Evolutionary conservation across 2,888 invertebrate genomes (phyloP).

Genomic region (Papilio gigon): DNA sequence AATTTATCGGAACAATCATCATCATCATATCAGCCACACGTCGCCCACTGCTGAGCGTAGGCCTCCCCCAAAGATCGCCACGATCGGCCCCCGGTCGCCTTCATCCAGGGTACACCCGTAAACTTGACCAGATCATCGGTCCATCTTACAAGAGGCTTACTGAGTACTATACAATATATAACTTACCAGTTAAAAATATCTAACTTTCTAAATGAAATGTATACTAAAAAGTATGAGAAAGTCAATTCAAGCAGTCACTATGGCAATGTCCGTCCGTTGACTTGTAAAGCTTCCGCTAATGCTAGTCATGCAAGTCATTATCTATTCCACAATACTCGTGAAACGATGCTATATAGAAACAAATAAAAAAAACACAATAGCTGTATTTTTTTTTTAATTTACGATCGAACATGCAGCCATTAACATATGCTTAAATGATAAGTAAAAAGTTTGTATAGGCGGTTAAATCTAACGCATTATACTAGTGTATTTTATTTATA

Average conservation of each 20-base stretch:
- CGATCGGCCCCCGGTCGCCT: too few species aligned
- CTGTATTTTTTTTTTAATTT: neutral
- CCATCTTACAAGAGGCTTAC: too few species aligned
- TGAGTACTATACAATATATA: neutral
- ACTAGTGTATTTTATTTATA: too few species aligned
- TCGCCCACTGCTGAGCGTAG: too few species aligned
- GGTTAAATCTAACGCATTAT: too few species aligned
- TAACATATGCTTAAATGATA: too few species aligned
- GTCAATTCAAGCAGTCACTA: constrained; percentile 12
- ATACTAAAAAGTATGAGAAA: constrained; percentile 1
- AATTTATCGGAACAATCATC: too few species aligned
- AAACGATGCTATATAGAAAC: neutral
- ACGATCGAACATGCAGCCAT: neutral
- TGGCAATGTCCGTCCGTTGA: constrained; percentile 15
- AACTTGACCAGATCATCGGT: too few species aligned
- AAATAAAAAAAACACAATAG: neutral
- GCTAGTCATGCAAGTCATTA: constrained; percentile 9
- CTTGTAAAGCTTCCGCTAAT: constrained; percentile 13
- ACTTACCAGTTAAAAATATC: neutral
- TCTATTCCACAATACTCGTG: constrained; percentile 7
- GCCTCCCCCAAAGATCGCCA: too few species aligned
- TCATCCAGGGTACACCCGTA: too few species aligned
- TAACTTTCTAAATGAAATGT: constrained; percentile 7
- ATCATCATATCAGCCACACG: too few species aligned
- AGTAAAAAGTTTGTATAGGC: too few species aligned